Conservation (phyloP, 2,113 vertebrate species). For the Athene cunicularia region DNA sequence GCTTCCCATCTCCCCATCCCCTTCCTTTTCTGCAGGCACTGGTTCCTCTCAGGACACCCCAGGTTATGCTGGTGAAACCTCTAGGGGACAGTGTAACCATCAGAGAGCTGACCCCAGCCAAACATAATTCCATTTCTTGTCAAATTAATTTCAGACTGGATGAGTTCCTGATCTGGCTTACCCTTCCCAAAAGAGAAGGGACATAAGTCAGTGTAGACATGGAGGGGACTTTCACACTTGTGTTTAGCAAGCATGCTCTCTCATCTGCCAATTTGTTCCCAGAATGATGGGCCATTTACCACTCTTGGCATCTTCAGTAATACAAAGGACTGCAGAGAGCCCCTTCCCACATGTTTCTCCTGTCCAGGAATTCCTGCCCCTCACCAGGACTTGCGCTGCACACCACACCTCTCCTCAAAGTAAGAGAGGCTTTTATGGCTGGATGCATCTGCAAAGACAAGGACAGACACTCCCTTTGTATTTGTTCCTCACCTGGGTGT, state of each 20-base stretch:
- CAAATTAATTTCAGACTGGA: background rate
- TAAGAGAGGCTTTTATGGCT: background rate
- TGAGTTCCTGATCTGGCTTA: background rate
- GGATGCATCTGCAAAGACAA: background rate
- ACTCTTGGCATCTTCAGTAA: background rate
- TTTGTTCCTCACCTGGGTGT: constrained; percentile 32
- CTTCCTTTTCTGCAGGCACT: background rate
- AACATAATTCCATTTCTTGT: background rate
- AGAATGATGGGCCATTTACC: background rate
- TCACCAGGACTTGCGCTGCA: background rate
- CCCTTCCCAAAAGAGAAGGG: background rate
- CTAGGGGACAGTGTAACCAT: background rate
- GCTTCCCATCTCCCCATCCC: background rate
- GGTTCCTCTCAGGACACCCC: background rate
- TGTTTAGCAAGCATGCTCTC: background rate
- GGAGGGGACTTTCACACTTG: background rate
- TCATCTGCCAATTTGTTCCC: background rate
- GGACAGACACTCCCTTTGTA: constrained; percentile 6
- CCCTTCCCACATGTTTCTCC: background rate
- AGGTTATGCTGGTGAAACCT: background rate
- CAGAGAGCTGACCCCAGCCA: background rate
- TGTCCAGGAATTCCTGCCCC: background rate
- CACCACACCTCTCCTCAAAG: background rate
- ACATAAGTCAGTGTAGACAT: background rate
- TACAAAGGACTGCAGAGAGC: background rate